Percentiles rank a stretch among this genome's conserved stretches.
Conservation (phyloP, 2,113 vertebrate species). For the Sciurus niger region DNA sequence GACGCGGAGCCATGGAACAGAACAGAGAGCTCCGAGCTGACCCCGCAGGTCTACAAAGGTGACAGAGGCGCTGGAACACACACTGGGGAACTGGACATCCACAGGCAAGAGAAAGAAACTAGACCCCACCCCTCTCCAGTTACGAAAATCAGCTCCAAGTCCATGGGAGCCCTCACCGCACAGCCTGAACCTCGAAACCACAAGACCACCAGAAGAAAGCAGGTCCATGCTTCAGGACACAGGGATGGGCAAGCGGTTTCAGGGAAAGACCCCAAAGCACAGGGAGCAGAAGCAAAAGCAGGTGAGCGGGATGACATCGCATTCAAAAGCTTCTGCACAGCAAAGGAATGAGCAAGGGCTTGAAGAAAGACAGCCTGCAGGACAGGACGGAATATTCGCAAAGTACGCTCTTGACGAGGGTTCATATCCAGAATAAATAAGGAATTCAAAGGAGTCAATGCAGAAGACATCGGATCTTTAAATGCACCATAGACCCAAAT, state of each 20-base stretch:
- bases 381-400: too few relatives aligned
- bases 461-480: too few relatives aligned
- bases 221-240: rapidly evolving
- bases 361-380: too few relatives aligned
- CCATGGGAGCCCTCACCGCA: rapidly evolving
- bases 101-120: neutral
- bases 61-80: neutral
- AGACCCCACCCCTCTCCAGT: too few relatives aligned
- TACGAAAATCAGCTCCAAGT: neutral
- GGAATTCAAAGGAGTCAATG: too few relatives aligned
- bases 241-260: neutral
- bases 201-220: neutral
- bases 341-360: neutral
- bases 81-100: too few relatives aligned
- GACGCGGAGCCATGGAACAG: neutral
- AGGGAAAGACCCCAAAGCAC: neutral
- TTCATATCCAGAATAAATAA: too few relatives aligned
- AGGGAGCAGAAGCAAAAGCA: neutral
- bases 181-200: neutral
- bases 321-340: neutral
- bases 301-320: neutral
- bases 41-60: neutral
- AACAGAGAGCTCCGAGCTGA: neutral
- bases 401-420: too few relatives aligned
- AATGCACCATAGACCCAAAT: too few relatives aligned